Base-by-base conservation (phyloP, 1,140 invertebrate genomes). In the Tyrophagus putrescentiae region DNA sequence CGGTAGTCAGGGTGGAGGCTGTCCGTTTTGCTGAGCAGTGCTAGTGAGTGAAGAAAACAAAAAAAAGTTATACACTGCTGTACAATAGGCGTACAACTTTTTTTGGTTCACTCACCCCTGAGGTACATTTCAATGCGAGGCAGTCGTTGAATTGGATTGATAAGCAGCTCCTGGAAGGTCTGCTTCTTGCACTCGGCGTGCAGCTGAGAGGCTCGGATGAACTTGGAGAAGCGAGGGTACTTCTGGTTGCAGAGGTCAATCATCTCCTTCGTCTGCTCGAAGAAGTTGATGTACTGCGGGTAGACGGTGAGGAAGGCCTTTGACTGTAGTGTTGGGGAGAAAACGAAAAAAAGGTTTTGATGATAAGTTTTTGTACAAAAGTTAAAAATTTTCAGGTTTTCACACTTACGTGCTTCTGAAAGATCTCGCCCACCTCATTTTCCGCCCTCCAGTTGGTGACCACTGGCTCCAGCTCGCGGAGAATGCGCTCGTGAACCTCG, bases 271-370 rank as follows among this genome's bases (percentile, higher is more conserved):
- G 89, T 90, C 70, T 89, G 87, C 72, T 97, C 91, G 72, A 95
- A 97, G 72, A 88, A 97, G 73, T 98, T 98, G 11, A 97, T 84
- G 73, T 94, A 98, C 5, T 91, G 88, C 50, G 93, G 92, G 76
- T 98, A 98, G 0, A 90, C 86, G 73, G 89, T 93, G 48, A 85
- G 78, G 64, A 97, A 64, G n/a, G 72, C 75, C 34, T 75, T 71
- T 18, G 73, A 70, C 75, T 77, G 67, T n/a, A n/a, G n/a, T n/a
- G n/a, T n/a, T n/a, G n/a, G n/a, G n/a, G n/a, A n/a, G n/a, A 41
- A 62, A 59, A 45, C 42, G 62, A 64, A 45, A 54, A 33, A 44
- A 32, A 44, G 60, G 53, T 50, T 18, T 42, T 3, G 36, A 41
- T 36, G 54, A 60, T 21, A 32, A 21, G 28, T 41, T 18, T 4